Evolutionary conservation across 2,888 invertebrate genomes (phyloP), one percentile per base, ranked within the genome.

Genomic region (Scaptomyza parva): DNA sequence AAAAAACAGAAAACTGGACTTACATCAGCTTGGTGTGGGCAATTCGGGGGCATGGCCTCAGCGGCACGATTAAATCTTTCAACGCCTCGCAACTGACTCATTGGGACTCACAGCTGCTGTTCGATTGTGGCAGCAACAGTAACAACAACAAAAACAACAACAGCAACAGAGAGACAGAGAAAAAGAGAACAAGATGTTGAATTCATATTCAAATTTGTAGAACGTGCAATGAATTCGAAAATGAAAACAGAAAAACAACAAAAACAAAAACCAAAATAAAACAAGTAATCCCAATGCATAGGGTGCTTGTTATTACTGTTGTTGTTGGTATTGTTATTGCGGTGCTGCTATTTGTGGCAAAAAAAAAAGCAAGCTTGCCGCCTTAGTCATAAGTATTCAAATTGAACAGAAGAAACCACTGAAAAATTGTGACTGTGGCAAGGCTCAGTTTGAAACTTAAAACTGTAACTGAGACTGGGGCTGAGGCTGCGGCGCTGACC

Each of bases 141-240:
- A 50, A 39, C 24, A 24, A 24, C 24, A 24, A 24, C 35, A 40
- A n/a, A n/a, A 63, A 62, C 22, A 53, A 28, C 8, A 5, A 22
- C 22, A 22, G 22, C 2, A 22, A 22, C 3, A 22, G 22, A 22
- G 22, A 22, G 22, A 22, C 3, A 22, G 22, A 22, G 22, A 53
- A 39, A 60, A 63, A 53, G 37, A 54, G 43, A 63, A 73, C 62
- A 73, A 55, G 26, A 48, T 52, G 63, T 57, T 58, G 72, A 58
- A 78, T 86, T 86, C 86, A 88, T 83, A 83, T 88, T 88, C 88
- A 83, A 83, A 83, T 83, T 88, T 86, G 80, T 88, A 83, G 82
- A 88, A 88, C 82, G 88, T 88, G 88, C 84, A 88, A 60, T 83
- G 82, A 83, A 83, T 86, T 78, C 58, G 55, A 70, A 75, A 72